A percentile compares a stretch with the other conserved stretches of the same genome.
phyloP scores from a whole-genome alignment of 2,888 invertebrate genomes.

The Sepioteuthis lessoniana region DNA sequence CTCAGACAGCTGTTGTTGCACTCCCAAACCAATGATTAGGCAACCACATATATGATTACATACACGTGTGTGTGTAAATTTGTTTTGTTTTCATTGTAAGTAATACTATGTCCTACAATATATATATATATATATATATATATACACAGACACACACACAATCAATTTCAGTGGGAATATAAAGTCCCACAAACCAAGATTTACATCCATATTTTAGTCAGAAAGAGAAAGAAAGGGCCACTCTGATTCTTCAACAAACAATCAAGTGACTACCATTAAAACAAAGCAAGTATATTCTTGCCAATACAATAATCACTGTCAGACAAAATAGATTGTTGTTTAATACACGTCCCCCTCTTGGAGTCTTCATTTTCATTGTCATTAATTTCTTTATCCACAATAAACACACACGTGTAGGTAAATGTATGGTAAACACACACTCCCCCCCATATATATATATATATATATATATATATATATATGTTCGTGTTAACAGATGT shows the following conservation, averaged over 20 bases:
- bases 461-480: constrained; percentile 24
- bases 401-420: neutral
- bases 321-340: neutral
- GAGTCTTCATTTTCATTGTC: neutral
- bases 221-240: neutral
- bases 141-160: neutral
- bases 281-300: neutral
- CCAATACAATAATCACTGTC: neutral
- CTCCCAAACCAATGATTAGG: neutral
- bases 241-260: neutral
- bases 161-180: neutral
- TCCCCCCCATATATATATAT: neutral
- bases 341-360: neutral
- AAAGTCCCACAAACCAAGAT: neutral
- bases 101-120: neutral
- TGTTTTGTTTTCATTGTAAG: neutral
- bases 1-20: neutral
- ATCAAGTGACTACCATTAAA: neutral
- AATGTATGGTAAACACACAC: neutral
- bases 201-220: neutral
- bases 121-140: too few species aligned
- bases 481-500: too few species aligned
- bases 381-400: neutral
- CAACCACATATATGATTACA: neutral
- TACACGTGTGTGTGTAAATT: neutral